Percentiles rank a stretch among this genome's conserved stretches.
Evolutionary conservation across 2,113 vertebrate species (phyloP).

Genomic region (Girardinichthys multiradiatus): DNA sequence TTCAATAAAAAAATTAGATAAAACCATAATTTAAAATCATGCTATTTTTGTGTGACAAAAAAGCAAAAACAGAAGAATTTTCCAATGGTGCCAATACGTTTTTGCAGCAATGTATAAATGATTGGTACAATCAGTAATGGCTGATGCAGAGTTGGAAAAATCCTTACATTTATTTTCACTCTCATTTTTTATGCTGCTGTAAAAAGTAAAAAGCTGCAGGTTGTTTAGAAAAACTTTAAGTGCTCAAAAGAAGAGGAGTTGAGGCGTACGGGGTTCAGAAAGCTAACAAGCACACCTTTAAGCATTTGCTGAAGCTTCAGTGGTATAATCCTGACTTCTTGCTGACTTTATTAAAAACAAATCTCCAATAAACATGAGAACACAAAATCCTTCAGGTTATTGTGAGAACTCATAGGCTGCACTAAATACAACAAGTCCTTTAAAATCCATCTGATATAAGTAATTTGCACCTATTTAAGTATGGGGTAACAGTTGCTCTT

Average conservation of each 20-base stretch:
- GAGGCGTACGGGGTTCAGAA: not conserved
- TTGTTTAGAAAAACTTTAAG: conserved; percentile 1
- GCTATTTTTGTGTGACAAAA: too few species aligned
- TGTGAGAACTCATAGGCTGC: too few species aligned
- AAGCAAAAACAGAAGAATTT: too few species aligned
- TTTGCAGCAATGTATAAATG: not conserved
- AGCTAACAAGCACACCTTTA: conserved; percentile 10
- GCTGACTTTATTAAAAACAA: conserved; percentile 14
- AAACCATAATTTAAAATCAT: too few species aligned
- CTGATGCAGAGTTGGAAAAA: not conserved
- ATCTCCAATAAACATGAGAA: conserved; percentile 9
- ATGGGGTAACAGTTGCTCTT: too few species aligned
- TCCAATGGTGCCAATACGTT: not conserved
- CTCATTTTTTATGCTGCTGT: not conserved
- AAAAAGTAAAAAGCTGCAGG: not conserved
- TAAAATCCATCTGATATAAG: too few species aligned
- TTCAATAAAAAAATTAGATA: too few species aligned
- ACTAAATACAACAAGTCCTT: too few species aligned
- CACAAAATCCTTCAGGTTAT: too few species aligned
- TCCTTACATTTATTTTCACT: not conserved
- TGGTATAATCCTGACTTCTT: not conserved
- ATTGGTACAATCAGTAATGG: not conserved
- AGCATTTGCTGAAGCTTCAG: conserved; percentile 7
- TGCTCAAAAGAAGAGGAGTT: not conserved
- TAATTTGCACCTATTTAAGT: too few species aligned